phyloP scores from a whole-genome alignment of 1,140 invertebrate genomes.

The Camponotus pennsylvanicus region DNA sequence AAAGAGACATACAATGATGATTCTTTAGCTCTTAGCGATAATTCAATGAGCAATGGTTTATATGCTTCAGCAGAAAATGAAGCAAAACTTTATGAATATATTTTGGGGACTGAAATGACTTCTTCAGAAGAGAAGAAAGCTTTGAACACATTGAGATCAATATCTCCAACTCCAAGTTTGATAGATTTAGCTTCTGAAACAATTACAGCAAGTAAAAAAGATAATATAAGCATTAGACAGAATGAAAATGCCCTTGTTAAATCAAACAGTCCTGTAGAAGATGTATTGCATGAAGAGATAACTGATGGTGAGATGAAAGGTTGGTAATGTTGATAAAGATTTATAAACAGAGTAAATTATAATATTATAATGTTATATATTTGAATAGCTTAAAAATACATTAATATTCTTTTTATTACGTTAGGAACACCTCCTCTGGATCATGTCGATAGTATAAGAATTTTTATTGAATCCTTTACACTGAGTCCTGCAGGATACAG shows the following conservation, averaged over 20 bases:
- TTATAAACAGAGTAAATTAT: constrained; percentile 11
- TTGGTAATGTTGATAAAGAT: constrained; percentile 17
- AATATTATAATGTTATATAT: no score
- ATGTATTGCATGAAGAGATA: neutral
- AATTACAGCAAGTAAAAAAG: neutral
- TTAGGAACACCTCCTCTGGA: constrained; percentile 71
- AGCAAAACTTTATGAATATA: constrained; percentile 74
- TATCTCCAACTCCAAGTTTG: constrained; percentile 77
- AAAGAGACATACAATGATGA: constrained; percentile 77
- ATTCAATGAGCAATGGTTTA: constrained; percentile 64
- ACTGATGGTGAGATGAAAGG: constrained; percentile 25
- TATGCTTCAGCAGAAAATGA: constrained; percentile 65
- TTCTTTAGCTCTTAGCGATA: constrained; percentile 63
- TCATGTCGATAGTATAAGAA: constrained; percentile 77
- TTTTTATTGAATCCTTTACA: constrained; percentile 78
- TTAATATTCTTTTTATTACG: constrained; percentile 45
- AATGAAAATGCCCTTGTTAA: neutral
- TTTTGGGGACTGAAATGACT: constrained; percentile 77
- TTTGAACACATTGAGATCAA: constrained; percentile 78
- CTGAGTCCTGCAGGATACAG: constrained; percentile 81
- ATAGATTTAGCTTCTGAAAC: constrained; percentile 70
- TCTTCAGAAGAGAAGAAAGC: constrained; percentile 76
- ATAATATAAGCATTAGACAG: constrained; percentile 2
- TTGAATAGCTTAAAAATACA: neutral
- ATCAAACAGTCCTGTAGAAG: constrained; percentile 7